phyloP scores from a whole-genome alignment of 2,797 vertebrate species.

The Mus caroli region DNA sequence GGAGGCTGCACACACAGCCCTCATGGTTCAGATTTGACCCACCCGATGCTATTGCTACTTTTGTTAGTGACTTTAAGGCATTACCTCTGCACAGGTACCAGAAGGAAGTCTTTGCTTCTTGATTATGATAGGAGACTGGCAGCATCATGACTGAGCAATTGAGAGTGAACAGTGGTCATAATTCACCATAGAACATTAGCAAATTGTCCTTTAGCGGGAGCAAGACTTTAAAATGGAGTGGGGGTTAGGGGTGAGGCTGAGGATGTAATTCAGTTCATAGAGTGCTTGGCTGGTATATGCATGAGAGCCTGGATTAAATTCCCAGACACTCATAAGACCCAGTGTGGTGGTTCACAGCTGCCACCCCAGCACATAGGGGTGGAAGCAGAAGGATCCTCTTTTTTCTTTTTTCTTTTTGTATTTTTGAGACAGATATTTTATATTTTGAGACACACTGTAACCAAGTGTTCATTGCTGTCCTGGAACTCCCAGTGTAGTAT shows the following conservation, averaged over 20 bases:
- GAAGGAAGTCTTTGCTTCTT: neutral
- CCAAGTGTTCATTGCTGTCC: neutral
- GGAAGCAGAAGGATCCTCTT: neutral
- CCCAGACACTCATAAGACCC: neutral
- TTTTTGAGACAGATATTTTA: neutral
- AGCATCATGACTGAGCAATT: neutral
- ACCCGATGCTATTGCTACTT: rapidly evolving
- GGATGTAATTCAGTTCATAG: neutral
- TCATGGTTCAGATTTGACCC: neutral
- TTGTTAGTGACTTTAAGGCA: neutral
- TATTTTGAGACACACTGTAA: neutral
- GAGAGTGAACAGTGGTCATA: neutral
- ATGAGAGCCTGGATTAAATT: neutral
- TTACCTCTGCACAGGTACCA: neutral
- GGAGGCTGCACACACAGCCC: neutral
- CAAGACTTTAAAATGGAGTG: neutral
- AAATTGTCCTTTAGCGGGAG: neutral
- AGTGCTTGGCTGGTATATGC: neutral
- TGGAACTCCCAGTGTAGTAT: neutral
- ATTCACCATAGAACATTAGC: neutral
- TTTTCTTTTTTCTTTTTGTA: rapidly evolving
- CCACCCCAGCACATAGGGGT: neutral
- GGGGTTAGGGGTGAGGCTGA: neutral
- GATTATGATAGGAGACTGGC: neutral
- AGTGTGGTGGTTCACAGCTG: neutral